These are phyloP conservation scores for Erinaceus europaeus DNA, from an alignment of 2,113 vertebrate genomes.

Conservation along the genomic window DNA sequence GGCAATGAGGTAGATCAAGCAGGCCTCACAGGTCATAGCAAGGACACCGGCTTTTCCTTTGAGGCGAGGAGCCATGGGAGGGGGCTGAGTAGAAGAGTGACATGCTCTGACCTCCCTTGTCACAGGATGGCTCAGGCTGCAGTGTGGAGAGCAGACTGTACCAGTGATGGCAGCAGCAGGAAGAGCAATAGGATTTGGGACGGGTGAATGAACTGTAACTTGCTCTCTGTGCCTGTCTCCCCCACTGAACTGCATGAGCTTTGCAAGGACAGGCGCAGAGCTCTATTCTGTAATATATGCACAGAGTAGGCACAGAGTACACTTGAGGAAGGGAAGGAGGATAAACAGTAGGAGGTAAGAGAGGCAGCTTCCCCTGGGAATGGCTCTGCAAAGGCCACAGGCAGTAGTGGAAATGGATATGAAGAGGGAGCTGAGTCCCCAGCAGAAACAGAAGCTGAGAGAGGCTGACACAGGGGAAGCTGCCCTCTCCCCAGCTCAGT, in stretches of 20 bases:
- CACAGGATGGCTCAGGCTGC: background rate
- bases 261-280: background rate
- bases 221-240: background rate
- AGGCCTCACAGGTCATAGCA: conserved; percentile 43
- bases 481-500: background rate
- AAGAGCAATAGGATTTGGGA: background rate
- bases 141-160: background rate
- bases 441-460: background rate
- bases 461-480: background rate
- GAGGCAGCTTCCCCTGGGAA: background rate
- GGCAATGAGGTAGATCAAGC: background rate
- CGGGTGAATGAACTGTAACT: background rate
- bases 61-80: background rate
- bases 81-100: background rate
- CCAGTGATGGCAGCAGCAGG: background rate
- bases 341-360: background rate
- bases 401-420: background rate
- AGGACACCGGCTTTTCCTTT: conserved; percentile 46
- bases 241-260: background rate
- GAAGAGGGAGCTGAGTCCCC: background rate
- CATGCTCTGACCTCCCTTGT: conserved; percentile 8
- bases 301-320: background rate
- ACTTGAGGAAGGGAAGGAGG: background rate
- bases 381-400: background rate
- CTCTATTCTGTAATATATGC: background rate